These are phyloP conservation scores for Gymnoscelis rufifasciata DNA, from an alignment of 2,888 invertebrate genomes.

Conservation along the genomic window DNA sequence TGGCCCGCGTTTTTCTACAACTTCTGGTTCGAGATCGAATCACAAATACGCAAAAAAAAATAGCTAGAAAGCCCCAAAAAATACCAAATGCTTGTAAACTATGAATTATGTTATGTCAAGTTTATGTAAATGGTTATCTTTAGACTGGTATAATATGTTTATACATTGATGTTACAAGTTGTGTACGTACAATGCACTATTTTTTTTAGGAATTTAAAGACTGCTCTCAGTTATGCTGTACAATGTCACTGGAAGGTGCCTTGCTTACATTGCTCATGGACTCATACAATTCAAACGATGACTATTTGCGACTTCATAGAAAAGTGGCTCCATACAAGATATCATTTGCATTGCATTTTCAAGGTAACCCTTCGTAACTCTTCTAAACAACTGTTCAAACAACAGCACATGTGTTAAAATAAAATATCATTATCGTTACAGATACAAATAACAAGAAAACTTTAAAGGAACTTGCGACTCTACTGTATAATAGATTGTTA, in stretches of 20 bases:
- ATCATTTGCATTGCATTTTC: conserved; percentile 76
- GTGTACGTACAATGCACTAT: too few relatives aligned
- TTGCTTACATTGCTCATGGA: conserved; percentile 79
- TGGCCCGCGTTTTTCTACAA: too few relatives aligned
- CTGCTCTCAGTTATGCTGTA: conserved; percentile 59
- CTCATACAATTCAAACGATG: conserved; percentile 73
- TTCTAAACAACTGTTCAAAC: conserved; percentile 7
- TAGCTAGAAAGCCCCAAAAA: too few relatives aligned
- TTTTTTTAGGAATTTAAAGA: conserved; percentile 36
- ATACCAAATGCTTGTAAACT: too few relatives aligned
- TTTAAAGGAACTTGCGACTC: conserved; percentile 47
- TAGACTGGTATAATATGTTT: too few relatives aligned
- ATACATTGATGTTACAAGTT: too few relatives aligned
- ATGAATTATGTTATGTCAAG: too few relatives aligned
- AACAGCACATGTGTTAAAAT: conserved; percentile 4
- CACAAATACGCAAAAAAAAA: too few relatives aligned
- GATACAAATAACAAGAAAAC: conserved; percentile 34
- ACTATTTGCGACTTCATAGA: conserved; percentile 81
- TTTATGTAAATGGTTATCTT: too few relatives aligned
- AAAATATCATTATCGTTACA: conserved; percentile 31
- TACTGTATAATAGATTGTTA: conserved; percentile 47
- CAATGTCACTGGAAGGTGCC: conserved; percentile 71
- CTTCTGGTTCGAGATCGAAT: too few relatives aligned
- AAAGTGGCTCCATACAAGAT: conserved; percentile 88
- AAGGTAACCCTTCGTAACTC: conserved; percentile 41